Evolutionary conservation across 2,888 invertebrate genomes (phyloP).

Genomic region (Euclidia mi): DNA sequence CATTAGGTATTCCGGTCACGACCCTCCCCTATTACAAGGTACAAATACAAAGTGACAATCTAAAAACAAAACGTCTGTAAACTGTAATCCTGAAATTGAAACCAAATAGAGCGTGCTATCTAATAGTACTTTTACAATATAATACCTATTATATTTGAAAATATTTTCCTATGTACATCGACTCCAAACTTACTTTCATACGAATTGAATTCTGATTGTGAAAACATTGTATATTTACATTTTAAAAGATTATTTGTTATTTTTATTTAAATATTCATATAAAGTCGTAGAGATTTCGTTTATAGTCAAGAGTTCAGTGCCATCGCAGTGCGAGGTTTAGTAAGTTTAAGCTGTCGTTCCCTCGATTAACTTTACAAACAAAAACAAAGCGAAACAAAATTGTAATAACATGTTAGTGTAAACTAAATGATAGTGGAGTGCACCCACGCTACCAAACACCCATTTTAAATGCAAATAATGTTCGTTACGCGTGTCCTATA

Average conservation of each 20-base stretch:
- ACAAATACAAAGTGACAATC: constrained; percentile 82
- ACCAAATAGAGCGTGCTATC: constrained; percentile 64
- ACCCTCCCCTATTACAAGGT: constrained; percentile 77
- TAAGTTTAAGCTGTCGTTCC: not conserved
- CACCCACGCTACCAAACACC: constrained; percentile 24
- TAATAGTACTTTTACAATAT: constrained; percentile 53
- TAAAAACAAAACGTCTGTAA: constrained; percentile 75
- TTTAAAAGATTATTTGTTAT: constrained; percentile 5
- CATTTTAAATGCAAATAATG: constrained; percentile 42
- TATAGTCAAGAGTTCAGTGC: not conserved
- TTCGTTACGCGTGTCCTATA: constrained; percentile 19
- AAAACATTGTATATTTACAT: constrained; percentile 9
- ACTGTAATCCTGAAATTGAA: constrained; percentile 70
- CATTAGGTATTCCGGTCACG: constrained; percentile 76
- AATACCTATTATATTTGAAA: constrained; percentile 32
- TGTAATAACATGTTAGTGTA: constrained; percentile 5
- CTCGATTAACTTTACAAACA: not conserved
- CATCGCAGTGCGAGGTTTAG: not conserved
- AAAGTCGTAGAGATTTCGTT: constrained; percentile 4
- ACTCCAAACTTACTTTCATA: constrained; percentile 3
- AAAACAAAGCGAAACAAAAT: constrained; percentile 7
- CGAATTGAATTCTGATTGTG: constrained; percentile 16
- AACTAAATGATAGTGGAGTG: constrained; percentile 14
- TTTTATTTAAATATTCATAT: constrained; percentile 6
- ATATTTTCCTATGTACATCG: constrained; percentile 15